A percentile compares a stretch with the other conserved stretches of the same genome.
Evolutionary conservation across 1,140 invertebrate genomes (phyloP).

Genomic region (Atta texana): DNA sequence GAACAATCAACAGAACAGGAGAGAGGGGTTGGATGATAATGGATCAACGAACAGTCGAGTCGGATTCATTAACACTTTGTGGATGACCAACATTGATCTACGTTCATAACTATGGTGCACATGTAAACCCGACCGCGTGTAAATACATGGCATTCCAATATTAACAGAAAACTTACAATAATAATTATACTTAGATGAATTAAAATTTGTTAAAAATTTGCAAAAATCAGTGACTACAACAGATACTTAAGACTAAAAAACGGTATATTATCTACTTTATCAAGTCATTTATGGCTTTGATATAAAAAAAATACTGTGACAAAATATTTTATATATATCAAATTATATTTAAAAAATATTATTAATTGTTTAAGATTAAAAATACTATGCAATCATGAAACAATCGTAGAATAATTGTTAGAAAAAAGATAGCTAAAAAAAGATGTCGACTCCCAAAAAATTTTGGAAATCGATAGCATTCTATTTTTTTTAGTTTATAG

Average conservation of each 20-base stretch:
- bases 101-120: background rate
- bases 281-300: background rate
- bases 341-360: no score
- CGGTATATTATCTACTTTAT: background rate
- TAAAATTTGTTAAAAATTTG: slow-evolving; percentile 17
- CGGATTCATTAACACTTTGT: slow-evolving; percentile 57
- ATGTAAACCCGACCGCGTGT: slow-evolving; percentile 19
- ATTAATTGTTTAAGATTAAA: no score
- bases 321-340: background rate
- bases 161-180: background rate
- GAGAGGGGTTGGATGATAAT: background rate
- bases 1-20: slow-evolving; percentile 34
- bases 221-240: background rate
- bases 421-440: no score
- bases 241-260: background rate
- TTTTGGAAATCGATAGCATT: background rate
- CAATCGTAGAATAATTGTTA: no score
- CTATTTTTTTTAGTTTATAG: no score
- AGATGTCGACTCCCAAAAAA: background rate
- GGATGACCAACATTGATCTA: slow-evolving; percentile 32
- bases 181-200: background rate
- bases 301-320: no score
- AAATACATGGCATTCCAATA: background rate
- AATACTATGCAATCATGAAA: no score
- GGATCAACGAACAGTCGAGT: slow-evolving; percentile 51